phyloP scores from a whole-genome alignment of 2,113 vertebrate species.

The Ailuropoda melanoleuca region DNA sequence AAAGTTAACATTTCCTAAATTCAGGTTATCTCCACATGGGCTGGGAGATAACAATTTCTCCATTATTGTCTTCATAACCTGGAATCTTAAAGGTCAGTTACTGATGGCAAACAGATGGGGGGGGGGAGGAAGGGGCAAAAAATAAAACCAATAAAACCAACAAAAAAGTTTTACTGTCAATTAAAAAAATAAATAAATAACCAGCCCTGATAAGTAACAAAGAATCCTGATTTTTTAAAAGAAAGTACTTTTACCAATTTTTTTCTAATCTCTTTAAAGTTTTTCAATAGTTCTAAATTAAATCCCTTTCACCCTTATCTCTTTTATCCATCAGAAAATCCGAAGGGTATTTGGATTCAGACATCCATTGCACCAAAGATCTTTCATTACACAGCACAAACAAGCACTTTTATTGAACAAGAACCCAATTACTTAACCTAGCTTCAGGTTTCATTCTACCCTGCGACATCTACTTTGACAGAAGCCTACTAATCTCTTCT shows the following conservation, averaged over 20 bases:
- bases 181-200: constrained; percentile 39
- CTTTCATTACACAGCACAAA: constrained; percentile 88
- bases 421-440: constrained; percentile 97
- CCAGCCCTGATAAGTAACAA: constrained; percentile 71
- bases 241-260: constrained; percentile 76
- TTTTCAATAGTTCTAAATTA: constrained; percentile 87
- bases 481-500: constrained; percentile 93
- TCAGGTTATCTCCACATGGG: background rate
- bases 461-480: constrained; percentile 88
- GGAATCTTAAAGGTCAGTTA: background rate
- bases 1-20: background rate
- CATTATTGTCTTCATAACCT: constrained; percentile 6
- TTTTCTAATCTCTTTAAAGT: constrained; percentile 85
- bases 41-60: background rate
- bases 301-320: constrained; percentile 85
- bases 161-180: constrained; percentile 24
- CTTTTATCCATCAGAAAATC: constrained; percentile 87
- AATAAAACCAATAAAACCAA: background rate
- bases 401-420: constrained; percentile 93
- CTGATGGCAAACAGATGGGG: background rate
- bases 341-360: constrained; percentile 87
- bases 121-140: background rate
- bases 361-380: constrained; percentile 82
- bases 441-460: constrained; percentile 90
- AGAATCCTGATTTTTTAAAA: constrained; percentile 68